Conservation (phyloP, 2,797 vertebrate genomes). For the Paedocypris micromegethes region DNA sequence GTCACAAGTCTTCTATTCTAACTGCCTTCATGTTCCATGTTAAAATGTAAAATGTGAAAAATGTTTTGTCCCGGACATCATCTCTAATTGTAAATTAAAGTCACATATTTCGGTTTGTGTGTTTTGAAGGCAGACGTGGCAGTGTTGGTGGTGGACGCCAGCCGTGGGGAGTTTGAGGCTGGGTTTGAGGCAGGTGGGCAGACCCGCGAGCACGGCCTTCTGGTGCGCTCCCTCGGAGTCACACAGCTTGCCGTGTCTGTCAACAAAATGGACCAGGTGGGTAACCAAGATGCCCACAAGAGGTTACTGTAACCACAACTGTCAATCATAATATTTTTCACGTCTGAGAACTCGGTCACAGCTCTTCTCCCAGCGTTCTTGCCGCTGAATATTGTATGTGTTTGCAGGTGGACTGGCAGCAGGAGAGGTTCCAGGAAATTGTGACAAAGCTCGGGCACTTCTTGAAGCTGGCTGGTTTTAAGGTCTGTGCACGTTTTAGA, state of each 20-base stretch:
- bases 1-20: no score
- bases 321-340: slow-evolving; percentile 32
- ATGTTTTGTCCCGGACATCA: no score
- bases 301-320: slow-evolving; percentile 26
- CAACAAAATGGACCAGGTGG: slow-evolving; percentile 99
- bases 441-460: slow-evolving; percentile 89
- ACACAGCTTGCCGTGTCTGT: slow-evolving; percentile 94
- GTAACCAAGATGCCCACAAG: slow-evolving; percentile 40
- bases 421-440: slow-evolving; percentile 91
- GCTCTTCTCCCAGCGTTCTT: slow-evolving; percentile 32
- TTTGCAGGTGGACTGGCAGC: slow-evolving; percentile 90
- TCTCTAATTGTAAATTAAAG: no score
- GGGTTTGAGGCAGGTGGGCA: slow-evolving; percentile 97
- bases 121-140: slow-evolving; percentile 89
- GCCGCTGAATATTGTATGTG: slow-evolving; percentile 16
- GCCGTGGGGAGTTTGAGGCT: slow-evolving; percentile 95
- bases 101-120: background rate
- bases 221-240: slow-evolving; percentile 95
- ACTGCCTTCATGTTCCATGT: no score
- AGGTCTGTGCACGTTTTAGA: slow-evolving; percentile 58
- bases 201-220: slow-evolving; percentile 89
- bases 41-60: no score
- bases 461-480: slow-evolving; percentile 97
- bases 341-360: slow-evolving; percentile 35
- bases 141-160: slow-evolving; percentile 90